Evolutionary conservation across 2,113 vertebrate species (phyloP), one percentile per base, ranked within the genome.

Genomic region (Pithys albifrons): DNA sequence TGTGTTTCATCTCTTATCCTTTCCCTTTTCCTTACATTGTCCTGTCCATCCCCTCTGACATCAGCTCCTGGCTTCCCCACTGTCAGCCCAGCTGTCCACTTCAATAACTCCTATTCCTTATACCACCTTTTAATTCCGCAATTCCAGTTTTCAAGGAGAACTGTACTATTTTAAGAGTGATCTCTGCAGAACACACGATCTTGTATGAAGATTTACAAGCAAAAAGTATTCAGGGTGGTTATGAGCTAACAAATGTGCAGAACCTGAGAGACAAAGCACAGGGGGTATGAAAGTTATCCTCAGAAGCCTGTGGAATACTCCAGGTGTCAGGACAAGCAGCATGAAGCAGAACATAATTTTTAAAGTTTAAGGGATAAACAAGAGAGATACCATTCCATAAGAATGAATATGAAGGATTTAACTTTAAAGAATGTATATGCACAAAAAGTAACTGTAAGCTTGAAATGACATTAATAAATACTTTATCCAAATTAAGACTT

Each of bases 1-100:
- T 48, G 35, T 0, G 5, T 90, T 90, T 90, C 79, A 91, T 88
- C 90, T 93, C 91, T 83, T 84, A 92, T 67, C 69, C 82, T 80
- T 85, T 94, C 75, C 79, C 93, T 76, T 48, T 96, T 96, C 95
- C 95, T 95, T 55, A 74, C 61, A 94, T 96, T 96, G 92, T 97
- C 67, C 90, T 57, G 23, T 62, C 24, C 76, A 77, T 31, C 85
- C 71, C 88, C 85, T 85, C 92, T 85, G 88, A 96, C 95, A 88
- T 75, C 84, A 95, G 8, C 0, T 3, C 41, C 33, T 4, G 0
- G 24, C 52, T 91, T 91, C 51, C 51, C 55, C 48, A 64, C 57
- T 55, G 28, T 28, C 75, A 95, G 24, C 7, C 20, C 89, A 88
- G 74, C 51, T 80, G 55, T 10, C 18, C 3, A 1, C n/a, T 65